phyloP scores from a whole-genome alignment of 1,140 invertebrate genomes.

The Hirudo medicinalis region DNA sequence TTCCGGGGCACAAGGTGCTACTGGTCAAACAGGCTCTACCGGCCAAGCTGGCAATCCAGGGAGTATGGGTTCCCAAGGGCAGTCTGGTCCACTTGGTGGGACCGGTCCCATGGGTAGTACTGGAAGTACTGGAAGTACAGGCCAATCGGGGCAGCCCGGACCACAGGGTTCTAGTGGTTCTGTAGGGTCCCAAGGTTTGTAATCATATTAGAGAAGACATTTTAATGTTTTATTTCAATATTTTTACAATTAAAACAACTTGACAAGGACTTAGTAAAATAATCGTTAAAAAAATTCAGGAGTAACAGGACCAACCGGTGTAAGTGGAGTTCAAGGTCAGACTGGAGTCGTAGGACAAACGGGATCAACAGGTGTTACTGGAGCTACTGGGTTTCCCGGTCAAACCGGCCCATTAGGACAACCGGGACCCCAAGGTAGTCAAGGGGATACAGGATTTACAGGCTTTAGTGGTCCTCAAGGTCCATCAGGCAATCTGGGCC shows the following conservation, averaged over 20 bases:
- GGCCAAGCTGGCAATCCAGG: slow-evolving; percentile 34
- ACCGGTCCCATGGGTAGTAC: slow-evolving; percentile 1
- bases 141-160: background rate
- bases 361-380: slow-evolving; percentile 14
- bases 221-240: too few relatives aligned
- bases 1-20: slow-evolving; percentile 25
- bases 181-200: background rate
- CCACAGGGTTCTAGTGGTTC: slow-evolving; percentile 5
- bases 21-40: slow-evolving; percentile 35
- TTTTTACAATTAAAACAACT: too few relatives aligned
- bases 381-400: slow-evolving; percentile 9
- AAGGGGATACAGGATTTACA: slow-evolving; percentile 15
- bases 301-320: background rate
- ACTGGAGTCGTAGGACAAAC: slow-evolving; percentile 1
- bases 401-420: slow-evolving; percentile 1
- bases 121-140: background rate
- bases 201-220: too few relatives aligned
- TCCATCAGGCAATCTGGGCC: slow-evolving; percentile 8
- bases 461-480: slow-evolving; percentile 16
- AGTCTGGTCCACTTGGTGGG: slow-evolving; percentile 7
- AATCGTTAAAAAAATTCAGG: background rate
- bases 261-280: too few relatives aligned
- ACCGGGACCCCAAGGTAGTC: slow-evolving; percentile 12
- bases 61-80: background rate
- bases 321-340: background rate